phyloP scores from a whole-genome alignment of 2,113 vertebrate species.

The Oenanthe oenanthe region DNA sequence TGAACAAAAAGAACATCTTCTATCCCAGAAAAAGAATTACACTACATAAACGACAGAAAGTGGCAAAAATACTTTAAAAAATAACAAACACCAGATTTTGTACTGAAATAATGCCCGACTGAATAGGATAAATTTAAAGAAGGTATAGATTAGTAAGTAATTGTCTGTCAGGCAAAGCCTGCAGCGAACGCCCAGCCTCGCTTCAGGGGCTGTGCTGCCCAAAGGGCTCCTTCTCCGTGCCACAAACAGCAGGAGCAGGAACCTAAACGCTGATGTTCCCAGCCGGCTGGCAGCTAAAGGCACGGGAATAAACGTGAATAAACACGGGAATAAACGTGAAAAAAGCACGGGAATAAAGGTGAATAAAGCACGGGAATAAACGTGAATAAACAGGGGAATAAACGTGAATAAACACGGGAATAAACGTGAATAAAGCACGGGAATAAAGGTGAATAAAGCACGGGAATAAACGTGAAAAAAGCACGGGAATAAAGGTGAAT shows the following conservation, averaged over 20 bases:
- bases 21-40: background rate
- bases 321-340: background rate
- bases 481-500: background rate
- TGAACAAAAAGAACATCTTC: background rate
- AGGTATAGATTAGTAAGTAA: background rate
- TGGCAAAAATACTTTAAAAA: background rate
- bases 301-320: too few species aligned
- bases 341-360: background rate
- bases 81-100: background rate
- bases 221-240: background rate
- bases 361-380: background rate
- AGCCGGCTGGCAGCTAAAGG: background rate
- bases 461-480: too few species aligned
- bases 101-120: background rate
- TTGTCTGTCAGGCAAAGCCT: background rate
- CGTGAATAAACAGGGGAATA: background rate
- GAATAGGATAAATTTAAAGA: background rate
- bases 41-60: background rate
- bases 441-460: background rate
- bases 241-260: background rate
- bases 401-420: background rate
- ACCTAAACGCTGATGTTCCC: background rate
- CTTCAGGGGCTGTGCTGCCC: rapidly evolving
- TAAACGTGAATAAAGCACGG: too few species aligned
- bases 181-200: background rate